Percentiles rank a stretch among this genome's conserved stretches.
Conservation (phyloP, 2,797 vertebrate species). For the Peromyscus aztecus region DNA sequence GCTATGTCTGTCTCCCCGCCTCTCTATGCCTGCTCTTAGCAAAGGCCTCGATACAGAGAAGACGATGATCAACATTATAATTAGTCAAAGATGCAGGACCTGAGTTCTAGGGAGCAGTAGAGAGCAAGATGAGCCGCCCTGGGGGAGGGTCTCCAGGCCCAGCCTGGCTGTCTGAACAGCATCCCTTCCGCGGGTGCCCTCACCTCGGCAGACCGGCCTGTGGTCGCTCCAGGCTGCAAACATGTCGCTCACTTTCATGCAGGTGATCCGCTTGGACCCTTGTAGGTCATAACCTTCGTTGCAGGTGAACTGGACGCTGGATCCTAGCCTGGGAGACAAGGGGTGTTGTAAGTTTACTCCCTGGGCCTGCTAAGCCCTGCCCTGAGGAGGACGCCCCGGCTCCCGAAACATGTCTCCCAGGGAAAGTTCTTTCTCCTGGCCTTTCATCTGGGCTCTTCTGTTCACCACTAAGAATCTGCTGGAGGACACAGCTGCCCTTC, state of each 20-base stretch:
- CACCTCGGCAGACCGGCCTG: conserved; percentile 98
- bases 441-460: background rate
- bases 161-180: background rate
- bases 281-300: conserved; percentile 98
- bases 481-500: conserved; percentile 39
- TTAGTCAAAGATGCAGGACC: background rate
- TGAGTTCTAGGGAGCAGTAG: background rate
- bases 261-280: conserved; percentile 99
- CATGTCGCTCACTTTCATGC: conserved; percentile 97
- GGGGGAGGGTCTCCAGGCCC: background rate
- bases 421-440: conserved; percentile 16
- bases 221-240: conserved; percentile 99
- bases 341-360: conserved; percentile 35
- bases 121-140: background rate
- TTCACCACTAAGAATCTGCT: conserved; percentile 46
- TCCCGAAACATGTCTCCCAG: background rate
- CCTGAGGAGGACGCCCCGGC: background rate
- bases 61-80: background rate
- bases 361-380: background rate
- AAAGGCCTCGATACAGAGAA: background rate
- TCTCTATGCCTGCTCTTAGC: background rate
- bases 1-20: background rate
- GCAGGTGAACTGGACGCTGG: conserved; percentile 98
- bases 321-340: conserved; percentile 92
- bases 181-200: conserved; percentile 62